These are phyloP conservation scores for Indri indri DNA, from an alignment of 2,113 vertebrate genomes.

Conservation along the genomic window DNA sequence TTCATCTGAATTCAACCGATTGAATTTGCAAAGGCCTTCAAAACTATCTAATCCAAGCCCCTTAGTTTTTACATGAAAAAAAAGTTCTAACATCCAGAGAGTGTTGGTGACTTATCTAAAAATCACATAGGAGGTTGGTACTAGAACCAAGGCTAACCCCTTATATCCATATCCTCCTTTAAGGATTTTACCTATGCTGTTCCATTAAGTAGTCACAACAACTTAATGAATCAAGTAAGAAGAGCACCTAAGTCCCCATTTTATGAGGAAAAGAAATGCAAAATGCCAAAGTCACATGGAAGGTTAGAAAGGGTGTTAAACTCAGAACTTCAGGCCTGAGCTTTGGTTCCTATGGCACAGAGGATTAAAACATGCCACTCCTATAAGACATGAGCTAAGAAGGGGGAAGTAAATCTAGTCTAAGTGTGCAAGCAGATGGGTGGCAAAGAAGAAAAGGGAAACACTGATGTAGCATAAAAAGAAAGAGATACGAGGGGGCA, in stretches of 20 bases:
- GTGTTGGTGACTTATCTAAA: neutral
- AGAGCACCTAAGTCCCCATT: neutral
- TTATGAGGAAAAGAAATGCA: neutral
- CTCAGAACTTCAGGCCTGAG: neutral
- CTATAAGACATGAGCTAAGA: neutral
- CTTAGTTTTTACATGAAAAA: neutral
- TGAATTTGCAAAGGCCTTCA: neutral
- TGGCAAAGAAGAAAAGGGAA: neutral
- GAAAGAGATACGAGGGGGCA: neutral
- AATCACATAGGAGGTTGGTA: neutral
- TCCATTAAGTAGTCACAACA: neutral
- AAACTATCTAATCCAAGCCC: neutral
- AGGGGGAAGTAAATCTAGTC: neutral
- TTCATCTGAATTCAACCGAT: neutral
- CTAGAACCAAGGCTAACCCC: neutral
- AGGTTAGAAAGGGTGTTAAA: neutral
- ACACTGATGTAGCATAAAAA: neutral
- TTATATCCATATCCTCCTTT: neutral
- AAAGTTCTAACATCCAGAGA: neutral
- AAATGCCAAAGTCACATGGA: neutral
- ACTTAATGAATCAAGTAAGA: neutral
- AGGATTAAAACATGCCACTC: neutral
- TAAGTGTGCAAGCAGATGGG: neutral
- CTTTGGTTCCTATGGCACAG: neutral
- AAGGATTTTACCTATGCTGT: neutral